Conservation (phyloP, 2,888 invertebrate genomes). For the Caenorhabditis japonica region DNA sequence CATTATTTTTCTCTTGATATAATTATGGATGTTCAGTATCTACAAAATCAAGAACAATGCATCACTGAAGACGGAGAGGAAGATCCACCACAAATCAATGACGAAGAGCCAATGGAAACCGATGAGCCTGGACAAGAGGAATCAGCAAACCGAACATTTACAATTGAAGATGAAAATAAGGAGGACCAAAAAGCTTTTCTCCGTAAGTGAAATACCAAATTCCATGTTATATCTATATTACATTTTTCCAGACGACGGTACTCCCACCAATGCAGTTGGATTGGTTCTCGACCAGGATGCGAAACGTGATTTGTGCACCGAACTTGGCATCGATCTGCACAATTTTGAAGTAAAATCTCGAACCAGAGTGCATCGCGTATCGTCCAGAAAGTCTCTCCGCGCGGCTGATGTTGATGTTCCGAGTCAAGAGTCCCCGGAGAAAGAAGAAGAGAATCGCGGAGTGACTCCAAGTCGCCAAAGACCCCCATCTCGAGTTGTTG, state of each 20-base stretch:
- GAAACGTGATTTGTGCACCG: constrained; percentile 9
- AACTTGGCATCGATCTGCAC: constrained; percentile 20
- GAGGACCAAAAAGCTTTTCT: neutral
- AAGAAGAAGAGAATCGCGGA: constrained; percentile 4
- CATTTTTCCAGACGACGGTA: constrained; percentile 25
- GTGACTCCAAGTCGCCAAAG: constrained; percentile 21
- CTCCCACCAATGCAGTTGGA: constrained; percentile 40
- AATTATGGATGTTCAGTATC: constrained; percentile 18
- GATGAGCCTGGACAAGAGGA: constrained; percentile 16
- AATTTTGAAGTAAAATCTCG: constrained; percentile 45
- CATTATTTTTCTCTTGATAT: too few species aligned
- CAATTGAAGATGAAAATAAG: constrained; percentile 16
- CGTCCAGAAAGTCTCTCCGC: constrained; percentile 28
- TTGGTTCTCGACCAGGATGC: constrained; percentile 38
- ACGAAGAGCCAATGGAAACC: constrained; percentile 28
- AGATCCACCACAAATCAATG: too few species aligned
- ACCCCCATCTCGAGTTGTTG: constrained; percentile 1
- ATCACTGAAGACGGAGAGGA: too few species aligned
- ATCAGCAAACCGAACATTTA: constrained; percentile 34
- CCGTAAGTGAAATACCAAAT: constrained; percentile 11
- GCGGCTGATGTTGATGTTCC: neutral
- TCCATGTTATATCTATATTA: neutral
- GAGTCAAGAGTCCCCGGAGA: neutral
- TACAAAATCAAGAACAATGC: constrained; percentile 2
- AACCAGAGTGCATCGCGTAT: constrained; percentile 22